Conservation (phyloP, 2,888 invertebrate genomes). For the Celastrina argiolus region DNA sequence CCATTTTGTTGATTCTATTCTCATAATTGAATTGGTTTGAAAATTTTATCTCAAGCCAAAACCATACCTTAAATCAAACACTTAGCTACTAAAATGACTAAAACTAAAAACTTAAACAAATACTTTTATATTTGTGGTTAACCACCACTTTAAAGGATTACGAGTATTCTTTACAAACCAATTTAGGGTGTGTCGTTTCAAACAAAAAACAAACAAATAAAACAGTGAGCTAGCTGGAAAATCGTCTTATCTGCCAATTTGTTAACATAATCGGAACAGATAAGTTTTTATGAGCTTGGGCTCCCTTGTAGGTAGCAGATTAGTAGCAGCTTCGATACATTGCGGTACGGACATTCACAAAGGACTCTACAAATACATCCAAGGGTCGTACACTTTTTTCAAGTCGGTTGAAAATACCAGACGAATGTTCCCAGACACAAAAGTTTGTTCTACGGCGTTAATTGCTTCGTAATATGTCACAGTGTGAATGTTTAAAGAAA, state of each 20-base stretch:
- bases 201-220: background rate
- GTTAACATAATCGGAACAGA: slow-evolving; percentile 18
- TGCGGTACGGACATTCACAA: slow-evolving; percentile 15
- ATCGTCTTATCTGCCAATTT: slow-evolving; percentile 12
- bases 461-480: slow-evolving; percentile 61
- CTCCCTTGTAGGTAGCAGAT: slow-evolving; percentile 35
- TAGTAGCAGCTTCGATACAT: slow-evolving; percentile 35
- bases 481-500: slow-evolving; percentile 53
- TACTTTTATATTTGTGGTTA: background rate
- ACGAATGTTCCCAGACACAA: slow-evolving; percentile 30
- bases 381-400: background rate
- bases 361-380: background rate
- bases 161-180: slow-evolving; percentile 5
- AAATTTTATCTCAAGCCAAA: background rate
- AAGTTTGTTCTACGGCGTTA: slow-evolving; percentile 58
- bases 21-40: too few species aligned
- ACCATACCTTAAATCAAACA: background rate
- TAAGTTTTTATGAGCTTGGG: slow-evolving; percentile 16
- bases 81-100: background rate
- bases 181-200: background rate
- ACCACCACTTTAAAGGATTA: slow-evolving; percentile 3
- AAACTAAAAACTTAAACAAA: background rate
- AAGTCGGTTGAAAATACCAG: slow-evolving; percentile 42
- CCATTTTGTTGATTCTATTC: too few species aligned
- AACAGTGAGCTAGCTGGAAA: background rate